Evolutionary conservation across 1,140 invertebrate species (phyloP).

Genomic region (Spodoptera litura): DNA sequence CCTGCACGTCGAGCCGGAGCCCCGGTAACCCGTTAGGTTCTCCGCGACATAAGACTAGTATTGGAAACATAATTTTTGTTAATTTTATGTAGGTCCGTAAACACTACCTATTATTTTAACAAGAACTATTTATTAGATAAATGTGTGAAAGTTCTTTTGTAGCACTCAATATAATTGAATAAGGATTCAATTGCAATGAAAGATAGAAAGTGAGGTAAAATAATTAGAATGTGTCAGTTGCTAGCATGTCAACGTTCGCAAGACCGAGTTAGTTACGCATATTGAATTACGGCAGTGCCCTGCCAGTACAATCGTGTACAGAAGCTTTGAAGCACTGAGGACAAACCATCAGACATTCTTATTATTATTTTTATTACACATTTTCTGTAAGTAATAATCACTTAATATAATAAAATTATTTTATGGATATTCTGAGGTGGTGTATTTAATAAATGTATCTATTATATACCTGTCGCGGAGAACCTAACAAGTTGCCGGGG

Average conservation of each 20-base stretch:
- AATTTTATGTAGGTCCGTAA: too few species aligned
- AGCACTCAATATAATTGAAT: neutral
- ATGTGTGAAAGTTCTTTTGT: too few species aligned
- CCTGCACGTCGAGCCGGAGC: too few species aligned
- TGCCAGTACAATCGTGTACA: slow-evolving; percentile 6
- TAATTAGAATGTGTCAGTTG: neutral
- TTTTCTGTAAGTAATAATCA: neutral
- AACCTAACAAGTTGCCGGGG: too few species aligned
- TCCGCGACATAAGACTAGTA: too few species aligned
- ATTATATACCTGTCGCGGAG: too few species aligned
- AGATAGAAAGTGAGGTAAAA: slow-evolving; percentile 36
- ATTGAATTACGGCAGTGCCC: slow-evolving; percentile 52
- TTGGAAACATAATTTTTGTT: too few species aligned
- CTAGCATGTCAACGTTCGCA: slow-evolving; percentile 49
- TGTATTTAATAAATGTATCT: too few species aligned
- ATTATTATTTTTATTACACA: neutral
- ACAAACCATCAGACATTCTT: neutral
- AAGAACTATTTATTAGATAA: too few species aligned
- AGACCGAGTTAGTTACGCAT: slow-evolving; percentile 45
- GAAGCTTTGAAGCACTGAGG: neutral
- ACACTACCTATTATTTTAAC: too few species aligned
- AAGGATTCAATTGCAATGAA: neutral
- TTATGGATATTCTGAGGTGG: too few species aligned
- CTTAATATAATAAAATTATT: neutral
- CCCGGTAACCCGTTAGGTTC: too few species aligned